Evolutionary conservation across 2,113 vertebrate species (phyloP).

Genomic region (Nothoprocta pentlandii): DNA sequence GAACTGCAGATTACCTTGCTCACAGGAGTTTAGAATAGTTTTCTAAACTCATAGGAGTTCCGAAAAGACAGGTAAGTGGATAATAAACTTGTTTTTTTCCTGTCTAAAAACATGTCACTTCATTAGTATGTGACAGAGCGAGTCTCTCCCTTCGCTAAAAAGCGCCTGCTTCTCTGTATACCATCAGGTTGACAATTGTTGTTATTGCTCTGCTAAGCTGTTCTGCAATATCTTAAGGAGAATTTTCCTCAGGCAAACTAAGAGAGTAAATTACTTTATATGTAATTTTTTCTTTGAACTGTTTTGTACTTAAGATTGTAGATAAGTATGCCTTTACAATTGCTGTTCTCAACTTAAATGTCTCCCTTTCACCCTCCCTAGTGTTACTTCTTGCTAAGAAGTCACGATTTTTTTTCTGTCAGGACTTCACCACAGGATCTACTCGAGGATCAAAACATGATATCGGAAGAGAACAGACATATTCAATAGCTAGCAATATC

Average conservation of each 20-base stretch:
- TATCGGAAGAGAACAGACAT: neutral
- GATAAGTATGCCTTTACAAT: neutral
- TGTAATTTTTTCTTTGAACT: neutral
- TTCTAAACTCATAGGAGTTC: neutral
- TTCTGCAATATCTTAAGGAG: neutral
- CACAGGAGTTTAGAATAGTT: conserved; percentile 40
- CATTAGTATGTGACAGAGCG: neutral
- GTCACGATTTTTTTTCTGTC: neutral
- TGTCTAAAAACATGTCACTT: neutral
- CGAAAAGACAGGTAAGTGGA: conserved; percentile 49
- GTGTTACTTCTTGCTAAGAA: neutral
- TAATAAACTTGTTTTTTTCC: neutral
- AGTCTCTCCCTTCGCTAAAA: neutral
- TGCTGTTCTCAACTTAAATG: neutral
- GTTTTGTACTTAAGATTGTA: neutral
- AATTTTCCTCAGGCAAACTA: neutral
- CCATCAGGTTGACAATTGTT: neutral
- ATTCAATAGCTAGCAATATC: neutral
- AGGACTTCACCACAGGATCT: neutral
- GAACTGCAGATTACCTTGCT: neutral
- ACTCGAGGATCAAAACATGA: neutral
- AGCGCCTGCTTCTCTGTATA: neutral
- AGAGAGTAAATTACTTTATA: neutral
- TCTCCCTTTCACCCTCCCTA: neutral
- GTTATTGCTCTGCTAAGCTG: neutral